Evolutionary conservation across 2,888 invertebrate species (phyloP), one percentile per base, ranked within the genome.

Genomic region (Dolichomitus sp.): DNA sequence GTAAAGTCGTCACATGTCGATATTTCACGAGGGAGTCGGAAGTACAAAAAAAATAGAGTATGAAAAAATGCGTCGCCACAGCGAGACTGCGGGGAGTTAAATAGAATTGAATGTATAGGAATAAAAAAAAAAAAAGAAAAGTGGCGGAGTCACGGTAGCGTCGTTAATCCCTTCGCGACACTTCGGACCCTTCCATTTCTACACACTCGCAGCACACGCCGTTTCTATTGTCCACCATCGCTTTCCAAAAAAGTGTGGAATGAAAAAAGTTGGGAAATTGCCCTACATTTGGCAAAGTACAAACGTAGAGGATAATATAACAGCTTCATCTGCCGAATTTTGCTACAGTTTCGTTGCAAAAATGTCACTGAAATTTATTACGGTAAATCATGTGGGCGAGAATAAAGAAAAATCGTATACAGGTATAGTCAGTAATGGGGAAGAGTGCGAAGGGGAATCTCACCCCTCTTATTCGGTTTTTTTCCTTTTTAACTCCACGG

Each of bases 151-250:
- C 66, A 79, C 78, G 70, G 54, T 37, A n/a, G 11, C 23, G 45
- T 68, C 83, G 75, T 79, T 80, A 76, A 81, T 74, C 74, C 66
- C 61, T 70, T 75, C 23, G 63, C 50, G 82, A 66, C 61, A 40
- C 19, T 59, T 33, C 5, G n/a, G 54, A 33, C 59, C 59, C 42
- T 69, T 33, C 48, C 45, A 30, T 50, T 45, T 23, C 40, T 52
- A 19, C 12, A 17, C 5, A 5, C n/a, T 6, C 11, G 19, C 27
- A 48, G 17, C 52, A 48, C 54, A 27, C 57, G 12, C 30, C 7
- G n/a, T 12, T 37, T 63, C n/a, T n/a, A 81, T 74, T 74, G 73
- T 78, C 11, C 37, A 27, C 37, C 4, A 19, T 61, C 37, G 59
- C 12, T 50, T 33, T 66, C 30, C 61, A 37, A 63, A 69, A 63